Percentiles rank a stretch among this genome's conserved stretches.
phyloP scores from a whole-genome alignment of 2,888 invertebrate species.

The Nomada fucata region DNA sequence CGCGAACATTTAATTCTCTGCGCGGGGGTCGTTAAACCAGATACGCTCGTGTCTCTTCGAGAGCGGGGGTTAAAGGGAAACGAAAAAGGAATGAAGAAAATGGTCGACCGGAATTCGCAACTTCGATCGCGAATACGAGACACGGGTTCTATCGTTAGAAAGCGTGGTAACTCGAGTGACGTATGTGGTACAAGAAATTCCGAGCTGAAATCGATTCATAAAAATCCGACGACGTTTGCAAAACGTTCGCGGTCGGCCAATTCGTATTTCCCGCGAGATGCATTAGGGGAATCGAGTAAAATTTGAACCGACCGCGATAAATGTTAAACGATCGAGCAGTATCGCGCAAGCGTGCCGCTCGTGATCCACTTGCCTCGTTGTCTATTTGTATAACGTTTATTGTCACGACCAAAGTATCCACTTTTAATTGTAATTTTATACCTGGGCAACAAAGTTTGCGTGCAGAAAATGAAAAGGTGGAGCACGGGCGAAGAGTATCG shows the following conservation, averaged over 20 bases:
- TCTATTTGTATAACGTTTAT: too few relatives aligned
- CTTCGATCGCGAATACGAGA: constrained; percentile 63
- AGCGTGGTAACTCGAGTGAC: constrained; percentile 72
- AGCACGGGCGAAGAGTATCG: too few relatives aligned
- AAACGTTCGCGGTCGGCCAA: constrained; percentile 6
- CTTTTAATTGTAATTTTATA: too few relatives aligned
- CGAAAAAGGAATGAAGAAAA: constrained; percentile 7
- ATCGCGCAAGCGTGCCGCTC: neutral
- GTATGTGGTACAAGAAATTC: constrained; percentile 70
- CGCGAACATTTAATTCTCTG: constrained; percentile 5
- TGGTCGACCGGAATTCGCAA: constrained; percentile 56
- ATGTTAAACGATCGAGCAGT: neutral
- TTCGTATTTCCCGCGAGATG: neutral
- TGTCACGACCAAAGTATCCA: too few relatives aligned
- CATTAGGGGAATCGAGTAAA: neutral
- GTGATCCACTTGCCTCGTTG: too few relatives aligned
- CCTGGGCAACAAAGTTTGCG: too few relatives aligned
- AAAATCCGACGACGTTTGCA: constrained; percentile 46
- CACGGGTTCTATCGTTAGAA: constrained; percentile 71
- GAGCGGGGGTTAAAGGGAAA: neutral
- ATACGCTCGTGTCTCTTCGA: neutral
- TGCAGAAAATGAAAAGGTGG: too few relatives aligned
- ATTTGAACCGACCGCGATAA: neutral
- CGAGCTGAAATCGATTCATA: constrained; percentile 57
- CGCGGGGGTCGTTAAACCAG: constrained; percentile 11